Evolutionary conservation across 1,140 invertebrate species (phyloP).

Genomic region (Diorhabda elongata): DNA sequence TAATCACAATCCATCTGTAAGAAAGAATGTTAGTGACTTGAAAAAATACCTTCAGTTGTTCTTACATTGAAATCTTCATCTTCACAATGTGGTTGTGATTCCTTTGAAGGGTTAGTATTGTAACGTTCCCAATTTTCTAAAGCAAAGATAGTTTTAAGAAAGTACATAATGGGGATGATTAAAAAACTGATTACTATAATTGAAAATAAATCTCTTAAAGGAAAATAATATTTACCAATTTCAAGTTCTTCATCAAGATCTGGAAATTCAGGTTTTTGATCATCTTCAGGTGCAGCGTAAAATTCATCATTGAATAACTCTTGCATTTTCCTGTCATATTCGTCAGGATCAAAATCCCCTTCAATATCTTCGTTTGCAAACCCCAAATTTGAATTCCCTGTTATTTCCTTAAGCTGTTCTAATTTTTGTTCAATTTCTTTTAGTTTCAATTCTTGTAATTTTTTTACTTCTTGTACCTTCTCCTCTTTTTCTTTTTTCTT

Average conservation of each 20-base stretch:
- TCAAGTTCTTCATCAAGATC: conserved; percentile 72
- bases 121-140: conserved; percentile 74
- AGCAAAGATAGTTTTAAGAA: conserved; percentile 29
- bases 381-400: conserved; percentile 67
- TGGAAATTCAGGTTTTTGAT: conserved; percentile 75
- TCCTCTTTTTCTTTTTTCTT: conserved; percentile 79
- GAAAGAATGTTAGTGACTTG: not conserved
- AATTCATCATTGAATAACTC: conserved; percentile 83
- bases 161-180: no score
- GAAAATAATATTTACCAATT: conserved; percentile 48
- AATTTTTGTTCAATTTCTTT: conserved; percentile 91
- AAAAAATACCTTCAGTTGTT: not conserved
- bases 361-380: conserved; percentile 66
- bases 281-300: conserved; percentile 69
- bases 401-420: conserved; percentile 81
- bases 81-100: conserved; percentile 61
- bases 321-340: conserved; percentile 84
- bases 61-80: conserved; percentile 77
- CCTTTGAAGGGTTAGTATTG: conserved; percentile 42
- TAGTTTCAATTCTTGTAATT: conserved; percentile 80
- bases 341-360: conserved; percentile 89
- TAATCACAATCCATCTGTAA: conserved; percentile 85
- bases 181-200: conserved; percentile 5
- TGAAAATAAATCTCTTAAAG: not conserved
- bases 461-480: conserved; percentile 81